phyloP scores from a whole-genome alignment of 2,113 vertebrate species.

The Trochalopteron elliotii region DNA sequence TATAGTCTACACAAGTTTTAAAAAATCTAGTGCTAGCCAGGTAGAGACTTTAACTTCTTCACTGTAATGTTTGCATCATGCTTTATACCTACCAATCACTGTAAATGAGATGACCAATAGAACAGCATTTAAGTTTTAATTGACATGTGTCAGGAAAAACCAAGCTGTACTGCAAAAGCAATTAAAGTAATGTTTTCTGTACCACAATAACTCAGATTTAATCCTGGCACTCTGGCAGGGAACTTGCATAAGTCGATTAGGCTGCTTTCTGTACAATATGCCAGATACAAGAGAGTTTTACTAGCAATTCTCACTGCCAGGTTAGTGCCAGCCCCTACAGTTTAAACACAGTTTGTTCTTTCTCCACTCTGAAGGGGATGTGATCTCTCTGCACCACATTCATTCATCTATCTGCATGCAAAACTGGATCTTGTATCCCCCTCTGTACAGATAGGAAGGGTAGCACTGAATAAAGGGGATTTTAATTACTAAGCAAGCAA shows the following conservation, averaged over 20 bases:
- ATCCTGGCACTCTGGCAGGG: background rate
- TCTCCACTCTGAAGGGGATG: background rate
- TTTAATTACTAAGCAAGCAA: background rate
- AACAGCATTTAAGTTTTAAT: background rate
- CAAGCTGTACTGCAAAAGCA: background rate
- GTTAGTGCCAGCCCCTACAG: background rate
- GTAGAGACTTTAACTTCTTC: background rate
- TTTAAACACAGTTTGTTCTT: background rate
- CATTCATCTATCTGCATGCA: background rate
- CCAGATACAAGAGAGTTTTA: background rate
- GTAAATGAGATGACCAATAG: background rate
- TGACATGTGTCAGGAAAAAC: background rate
- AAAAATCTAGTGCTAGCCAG: background rate
- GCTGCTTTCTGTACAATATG: background rate
- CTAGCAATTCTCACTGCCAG: background rate
- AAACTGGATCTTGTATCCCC: background rate
- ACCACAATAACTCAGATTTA: constrained; percentile 9
- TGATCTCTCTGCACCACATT: background rate
- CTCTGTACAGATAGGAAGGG: background rate
- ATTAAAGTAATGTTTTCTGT: constrained; percentile 4
- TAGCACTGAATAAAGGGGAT: background rate
- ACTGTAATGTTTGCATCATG: background rate
- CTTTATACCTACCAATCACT: background rate
- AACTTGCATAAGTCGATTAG: constrained; percentile 5
- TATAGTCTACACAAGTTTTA: background rate